Conservation (phyloP, 2,888 invertebrate species). For the Nineta flava region DNA sequence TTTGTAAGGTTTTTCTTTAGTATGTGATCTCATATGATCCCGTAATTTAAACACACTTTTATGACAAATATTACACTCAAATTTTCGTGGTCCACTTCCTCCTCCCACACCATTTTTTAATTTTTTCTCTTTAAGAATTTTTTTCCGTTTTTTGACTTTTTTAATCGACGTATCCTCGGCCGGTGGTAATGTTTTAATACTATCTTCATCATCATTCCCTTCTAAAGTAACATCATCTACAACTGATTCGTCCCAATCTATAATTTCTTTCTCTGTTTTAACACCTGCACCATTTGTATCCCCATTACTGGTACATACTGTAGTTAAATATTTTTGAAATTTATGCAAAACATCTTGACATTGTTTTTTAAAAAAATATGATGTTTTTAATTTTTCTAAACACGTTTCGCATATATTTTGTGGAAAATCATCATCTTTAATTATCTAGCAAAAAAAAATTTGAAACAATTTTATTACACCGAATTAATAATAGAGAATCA, state of each 20-base stretch:
- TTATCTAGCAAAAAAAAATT: neutral
- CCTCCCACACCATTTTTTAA: too few relatives aligned
- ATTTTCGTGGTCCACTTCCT: neutral
- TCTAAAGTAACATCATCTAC: neutral
- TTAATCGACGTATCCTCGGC: neutral
- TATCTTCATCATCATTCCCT: neutral
- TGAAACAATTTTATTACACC: too few relatives aligned
- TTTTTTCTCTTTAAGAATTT: neutral
- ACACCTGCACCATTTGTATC: neutral
- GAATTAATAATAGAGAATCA: too few relatives aligned
- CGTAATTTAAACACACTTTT: neutral
- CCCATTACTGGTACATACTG: neutral
- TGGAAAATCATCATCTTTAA: neutral
- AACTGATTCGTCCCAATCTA: neutral
- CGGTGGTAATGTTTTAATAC: neutral
- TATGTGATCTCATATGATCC: neutral
- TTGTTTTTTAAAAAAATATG: neutral
- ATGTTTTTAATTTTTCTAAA: neutral
- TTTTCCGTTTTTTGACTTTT: neutral
- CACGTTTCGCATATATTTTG: neutral
- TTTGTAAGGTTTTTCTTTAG: neutral
- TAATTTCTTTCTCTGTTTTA: neutral
- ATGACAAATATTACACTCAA: neutral
- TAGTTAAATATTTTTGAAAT: neutral
- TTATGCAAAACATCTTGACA: neutral